Conservation (phyloP, 2,113 vertebrate species). For the Perca fluviatilis region DNA sequence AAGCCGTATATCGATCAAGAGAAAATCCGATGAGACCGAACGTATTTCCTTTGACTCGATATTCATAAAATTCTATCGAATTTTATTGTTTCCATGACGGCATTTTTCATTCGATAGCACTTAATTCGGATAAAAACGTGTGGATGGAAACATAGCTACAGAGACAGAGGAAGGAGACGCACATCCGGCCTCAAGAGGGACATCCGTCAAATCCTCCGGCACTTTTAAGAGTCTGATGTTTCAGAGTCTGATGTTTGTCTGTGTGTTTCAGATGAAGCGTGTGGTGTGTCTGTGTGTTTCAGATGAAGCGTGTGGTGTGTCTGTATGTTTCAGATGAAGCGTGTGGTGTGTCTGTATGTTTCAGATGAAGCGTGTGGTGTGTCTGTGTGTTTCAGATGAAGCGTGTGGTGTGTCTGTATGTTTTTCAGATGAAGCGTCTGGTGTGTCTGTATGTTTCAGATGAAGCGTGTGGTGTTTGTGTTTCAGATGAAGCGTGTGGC, state of each 20-base stretch:
- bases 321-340: background rate
- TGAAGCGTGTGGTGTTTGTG: background rate
- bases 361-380: conserved; percentile 85
- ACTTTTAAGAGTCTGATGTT: background rate
- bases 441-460: background rate
- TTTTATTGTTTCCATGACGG: too few relatives aligned
- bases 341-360: background rate
- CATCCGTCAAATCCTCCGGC: too few relatives aligned
- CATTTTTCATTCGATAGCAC: too few relatives aligned
- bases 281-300: conserved; percentile 21
- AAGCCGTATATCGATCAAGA: too few relatives aligned
- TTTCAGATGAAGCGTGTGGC: conserved; percentile 84
- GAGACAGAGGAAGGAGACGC: too few relatives aligned
- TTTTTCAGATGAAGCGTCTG: conserved; percentile 84
- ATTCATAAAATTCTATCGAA: too few relatives aligned
- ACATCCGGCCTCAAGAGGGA: too few relatives aligned
- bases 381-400: background rate
- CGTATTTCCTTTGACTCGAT: too few relatives aligned
- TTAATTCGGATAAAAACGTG: too few relatives aligned
- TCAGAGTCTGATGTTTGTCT: background rate
- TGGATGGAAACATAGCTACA: too few relatives aligned
- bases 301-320: conserved; percentile 84
- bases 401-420: background rate
- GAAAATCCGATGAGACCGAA: too few relatives aligned
- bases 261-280: background rate